Percentiles rank a stretch among this genome's conserved stretches.
phyloP scores from a whole-genome alignment of 1,140 invertebrate species.

The Lanistes nyassanus region DNA sequence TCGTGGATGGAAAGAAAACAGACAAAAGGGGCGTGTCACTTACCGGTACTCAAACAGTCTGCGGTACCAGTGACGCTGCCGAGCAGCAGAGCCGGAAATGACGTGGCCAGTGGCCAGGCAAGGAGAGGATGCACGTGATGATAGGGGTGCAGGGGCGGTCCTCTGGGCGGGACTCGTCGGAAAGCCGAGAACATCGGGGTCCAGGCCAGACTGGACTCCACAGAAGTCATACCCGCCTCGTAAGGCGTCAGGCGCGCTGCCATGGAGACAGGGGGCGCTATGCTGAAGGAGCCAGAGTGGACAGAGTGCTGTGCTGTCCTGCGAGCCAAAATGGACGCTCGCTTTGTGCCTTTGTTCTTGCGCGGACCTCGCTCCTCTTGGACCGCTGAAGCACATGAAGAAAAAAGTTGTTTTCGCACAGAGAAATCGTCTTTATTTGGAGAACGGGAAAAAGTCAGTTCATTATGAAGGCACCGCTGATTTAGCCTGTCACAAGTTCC shows the following conservation, averaged over 20 bases:
- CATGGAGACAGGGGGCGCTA: background rate
- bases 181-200: slow-evolving; percentile 31
- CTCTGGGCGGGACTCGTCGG: slow-evolving; percentile 29
- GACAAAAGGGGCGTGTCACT: background rate
- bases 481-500: background rate
- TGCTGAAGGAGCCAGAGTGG: background rate
- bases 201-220: slow-evolving; percentile 10
- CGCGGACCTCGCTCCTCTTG: slow-evolving; percentile 37
- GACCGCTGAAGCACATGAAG: slow-evolving; percentile 21
- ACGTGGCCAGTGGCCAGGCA: slow-evolving; percentile 10
- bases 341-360: slow-evolving; percentile 39
- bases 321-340: slow-evolving; percentile 9
- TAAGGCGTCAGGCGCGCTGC: background rate
- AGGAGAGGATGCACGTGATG: background rate
- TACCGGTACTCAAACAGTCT: background rate
- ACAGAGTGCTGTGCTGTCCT: background rate
- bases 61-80: background rate
- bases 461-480: background rate
- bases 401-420: background rate
- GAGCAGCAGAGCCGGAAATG: slow-evolving; percentile 15
- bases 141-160: background rate
- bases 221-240: background rate
- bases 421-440: background rate
- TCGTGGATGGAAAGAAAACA: background rate
- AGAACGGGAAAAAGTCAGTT: too few species aligned